Conservation (phyloP, 2,888 invertebrate genomes). For the Orthonevra nobilis region DNA sequence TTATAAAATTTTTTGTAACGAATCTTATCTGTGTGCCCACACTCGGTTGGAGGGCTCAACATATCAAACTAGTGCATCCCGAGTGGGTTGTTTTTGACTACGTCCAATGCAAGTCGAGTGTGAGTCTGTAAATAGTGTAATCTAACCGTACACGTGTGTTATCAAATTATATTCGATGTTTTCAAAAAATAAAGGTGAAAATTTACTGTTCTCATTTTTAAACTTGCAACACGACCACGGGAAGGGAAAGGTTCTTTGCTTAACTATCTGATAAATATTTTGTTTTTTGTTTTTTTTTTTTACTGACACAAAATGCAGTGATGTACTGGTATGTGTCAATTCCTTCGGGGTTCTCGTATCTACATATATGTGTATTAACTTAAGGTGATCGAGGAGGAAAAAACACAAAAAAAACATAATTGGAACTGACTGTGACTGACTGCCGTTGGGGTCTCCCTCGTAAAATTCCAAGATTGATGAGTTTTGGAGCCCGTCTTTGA, state of each 20-base stretch:
- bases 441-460: too few relatives aligned
- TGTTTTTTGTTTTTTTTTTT: too few relatives aligned
- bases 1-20: conserved; percentile 54
- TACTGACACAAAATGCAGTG: conserved; percentile 47
- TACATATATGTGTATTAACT: too few relatives aligned
- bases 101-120: conserved; percentile 38
- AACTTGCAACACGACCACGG: conserved; percentile 9
- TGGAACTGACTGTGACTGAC: conserved; percentile 13
- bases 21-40: conserved; percentile 60
- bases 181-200: conserved; percentile 9
- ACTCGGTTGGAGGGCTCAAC: conserved; percentile 52
- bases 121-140: conserved; percentile 60
- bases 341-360: conserved; percentile 29
- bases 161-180: conserved; percentile 53
- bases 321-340: too few relatives aligned
- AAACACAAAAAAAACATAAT: conserved; percentile 5
- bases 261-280: too few relatives aligned
- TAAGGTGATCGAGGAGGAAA: too few relatives aligned
- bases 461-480: conserved; percentile 62
- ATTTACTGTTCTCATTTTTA: conserved; percentile 11
- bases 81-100: neutral
- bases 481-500: conserved; percentile 10
- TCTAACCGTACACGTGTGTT: conserved; percentile 47
- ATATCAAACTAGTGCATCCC: conserved; percentile 61
- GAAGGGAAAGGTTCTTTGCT: conserved; percentile 9